Percentiles rank a stretch among this genome's conserved stretches.
These are phyloP conservation scores for Lagocephalus sceleratus DNA, from an alignment of 2,797 vertebrate genomes.

Conservation along the genomic window DNA sequence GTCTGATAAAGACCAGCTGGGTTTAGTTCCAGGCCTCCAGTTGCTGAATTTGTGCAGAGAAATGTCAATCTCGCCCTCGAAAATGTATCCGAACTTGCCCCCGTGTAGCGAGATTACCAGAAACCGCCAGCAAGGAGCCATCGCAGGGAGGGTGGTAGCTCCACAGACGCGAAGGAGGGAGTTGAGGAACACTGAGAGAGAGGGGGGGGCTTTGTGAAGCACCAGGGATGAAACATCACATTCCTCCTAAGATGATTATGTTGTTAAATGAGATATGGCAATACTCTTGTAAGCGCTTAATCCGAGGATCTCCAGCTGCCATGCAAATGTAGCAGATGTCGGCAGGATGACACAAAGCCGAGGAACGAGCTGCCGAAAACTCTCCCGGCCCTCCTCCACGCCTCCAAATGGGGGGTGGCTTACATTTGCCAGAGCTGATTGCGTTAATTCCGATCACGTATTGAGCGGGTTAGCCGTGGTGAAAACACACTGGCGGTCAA, in stretches of 20 bases:
- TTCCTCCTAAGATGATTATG: slow-evolving; percentile 74
- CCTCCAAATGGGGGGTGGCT: slow-evolving; percentile 8
- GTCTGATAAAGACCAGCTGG: background rate
- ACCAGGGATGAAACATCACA: slow-evolving; percentile 65
- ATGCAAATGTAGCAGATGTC: slow-evolving; percentile 77
- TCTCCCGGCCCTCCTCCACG: slow-evolving; percentile 13
- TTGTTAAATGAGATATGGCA: slow-evolving; percentile 78
- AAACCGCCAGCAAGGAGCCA: slow-evolving; percentile 37
- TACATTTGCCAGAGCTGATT: slow-evolving; percentile 20
- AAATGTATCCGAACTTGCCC: slow-evolving; percentile 54
- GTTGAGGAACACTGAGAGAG: slow-evolving; percentile 35
- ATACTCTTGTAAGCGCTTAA: slow-evolving; percentile 76
- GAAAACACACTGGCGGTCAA: slow-evolving; percentile 22
- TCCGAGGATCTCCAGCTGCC: slow-evolving; percentile 74
- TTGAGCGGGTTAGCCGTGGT: slow-evolving; percentile 4
- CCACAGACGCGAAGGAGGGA: slow-evolving; percentile 24
- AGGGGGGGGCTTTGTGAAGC: slow-evolving; percentile 61
- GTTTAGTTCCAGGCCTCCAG: too few species aligned
- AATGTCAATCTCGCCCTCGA: slow-evolving; percentile 32
- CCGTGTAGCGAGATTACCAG: slow-evolving; percentile 26
- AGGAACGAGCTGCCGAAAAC: slow-evolving; percentile 59
- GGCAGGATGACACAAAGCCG: slow-evolving; percentile 72
- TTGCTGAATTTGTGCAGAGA: too few species aligned
- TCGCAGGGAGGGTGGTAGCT: slow-evolving; percentile 16
- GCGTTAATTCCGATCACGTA: slow-evolving; percentile 24